Percentiles rank a stretch among this genome's conserved stretches.
These are phyloP conservation scores for Chaitophorus viminalis DNA, from an alignment of 2,888 invertebrate species.

Conservation along the genomic window DNA sequence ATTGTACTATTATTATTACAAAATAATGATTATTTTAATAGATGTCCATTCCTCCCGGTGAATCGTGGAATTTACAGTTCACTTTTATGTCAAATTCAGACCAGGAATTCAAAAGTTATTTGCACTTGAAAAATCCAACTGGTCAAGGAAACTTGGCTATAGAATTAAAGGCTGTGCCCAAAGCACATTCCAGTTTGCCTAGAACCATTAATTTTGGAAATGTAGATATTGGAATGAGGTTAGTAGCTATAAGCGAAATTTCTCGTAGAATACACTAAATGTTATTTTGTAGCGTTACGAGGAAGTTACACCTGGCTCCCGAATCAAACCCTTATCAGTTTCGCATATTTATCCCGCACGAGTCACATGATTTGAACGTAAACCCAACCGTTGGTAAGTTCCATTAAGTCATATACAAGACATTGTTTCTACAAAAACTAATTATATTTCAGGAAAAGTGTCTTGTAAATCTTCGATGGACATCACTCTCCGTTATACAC, in stretches of 20 bases:
- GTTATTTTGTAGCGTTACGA: conserved; percentile 31
- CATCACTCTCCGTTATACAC: conserved; percentile 36
- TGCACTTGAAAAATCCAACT: conserved; percentile 21
- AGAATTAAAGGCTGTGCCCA: conserved; percentile 19
- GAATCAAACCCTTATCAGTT: conserved; percentile 41
- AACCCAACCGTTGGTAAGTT: conserved; percentile 34
- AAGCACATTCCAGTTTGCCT: background rate
- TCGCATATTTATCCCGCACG: conserved; percentile 34
- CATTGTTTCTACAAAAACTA: background rate
- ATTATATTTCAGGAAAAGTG: conserved; percentile 38
- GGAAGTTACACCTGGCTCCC: conserved; percentile 23
- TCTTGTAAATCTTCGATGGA: background rate
- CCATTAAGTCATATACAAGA: background rate
- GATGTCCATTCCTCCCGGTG: background rate
- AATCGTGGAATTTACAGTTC: background rate
- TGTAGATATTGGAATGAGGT: conserved; percentile 30
- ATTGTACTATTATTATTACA: too few species aligned
- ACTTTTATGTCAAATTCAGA: background rate
- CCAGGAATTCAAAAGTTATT: background rate
- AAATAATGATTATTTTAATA: background rate
- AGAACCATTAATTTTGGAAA: conserved; percentile 32
- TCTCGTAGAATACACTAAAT: background rate
- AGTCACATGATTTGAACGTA: background rate
- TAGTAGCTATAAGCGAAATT: background rate
- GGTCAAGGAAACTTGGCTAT: background rate